Percentiles rank a stretch among this genome's conserved stretches.
phyloP scores from a whole-genome alignment of 2,797 vertebrate genomes.

The Poecilia wingei region DNA sequence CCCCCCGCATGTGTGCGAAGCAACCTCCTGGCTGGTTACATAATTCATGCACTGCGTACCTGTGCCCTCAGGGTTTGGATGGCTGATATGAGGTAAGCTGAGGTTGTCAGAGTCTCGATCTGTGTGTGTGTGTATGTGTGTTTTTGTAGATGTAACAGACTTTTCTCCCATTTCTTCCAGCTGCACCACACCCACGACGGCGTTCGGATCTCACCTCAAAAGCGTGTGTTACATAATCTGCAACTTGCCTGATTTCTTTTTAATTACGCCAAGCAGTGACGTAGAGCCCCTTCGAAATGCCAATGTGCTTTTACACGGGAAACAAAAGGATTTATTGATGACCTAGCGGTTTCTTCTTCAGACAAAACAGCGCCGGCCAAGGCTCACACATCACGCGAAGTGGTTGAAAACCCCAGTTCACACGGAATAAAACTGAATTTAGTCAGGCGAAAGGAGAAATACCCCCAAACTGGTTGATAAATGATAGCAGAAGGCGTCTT shows the following conservation, averaged over 20 bases:
- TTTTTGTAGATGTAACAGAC: neutral
- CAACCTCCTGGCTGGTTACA: conserved; percentile 46
- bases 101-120: conserved; percentile 14
- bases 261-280: neutral
- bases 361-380: neutral
- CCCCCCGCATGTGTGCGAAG: conserved; percentile 4
- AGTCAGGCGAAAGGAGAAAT: neutral
- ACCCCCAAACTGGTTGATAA: neutral
- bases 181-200: conserved; percentile 46
- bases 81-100: conserved; percentile 49
- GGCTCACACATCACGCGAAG: neutral
- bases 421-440: neutral
- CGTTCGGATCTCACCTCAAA: conserved; percentile 46
- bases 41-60: conserved; percentile 58
- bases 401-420: neutral
- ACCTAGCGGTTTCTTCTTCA: neutral
- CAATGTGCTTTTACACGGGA: neutral
- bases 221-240: conserved; percentile 54
- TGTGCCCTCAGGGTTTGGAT: conserved; percentile 36
- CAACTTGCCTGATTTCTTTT: conserved; percentile 21
- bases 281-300: neutral
- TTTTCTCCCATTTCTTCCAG: conserved; percentile 38
- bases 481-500: neutral
- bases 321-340: neutral
- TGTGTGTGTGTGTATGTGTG: neutral